A percentile compares a stretch with the other conserved stretches of the same genome.
These are phyloP conservation scores for Ambastaia sidthimunki DNA, from an alignment of 2,797 vertebrate species.

Conservation along the genomic window DNA sequence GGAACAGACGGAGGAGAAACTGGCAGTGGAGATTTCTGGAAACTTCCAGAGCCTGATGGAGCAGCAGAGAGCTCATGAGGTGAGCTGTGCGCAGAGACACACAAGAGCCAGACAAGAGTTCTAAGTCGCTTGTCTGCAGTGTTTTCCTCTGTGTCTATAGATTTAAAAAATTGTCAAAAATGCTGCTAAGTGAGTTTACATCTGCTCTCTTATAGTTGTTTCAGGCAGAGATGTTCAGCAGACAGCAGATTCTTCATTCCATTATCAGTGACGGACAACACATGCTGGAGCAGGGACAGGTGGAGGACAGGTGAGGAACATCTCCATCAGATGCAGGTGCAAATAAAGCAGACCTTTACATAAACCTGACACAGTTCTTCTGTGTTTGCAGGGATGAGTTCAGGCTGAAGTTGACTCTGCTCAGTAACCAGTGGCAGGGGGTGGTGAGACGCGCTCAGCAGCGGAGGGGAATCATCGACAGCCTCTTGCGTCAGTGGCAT, in stretches of 20 bases:
- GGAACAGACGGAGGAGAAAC: constrained; percentile 90
- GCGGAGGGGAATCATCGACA: constrained; percentile 93
- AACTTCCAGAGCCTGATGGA: constrained; percentile 91
- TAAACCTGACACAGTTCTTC: neutral
- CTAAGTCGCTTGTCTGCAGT: too few relatives aligned
- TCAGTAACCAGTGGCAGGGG: constrained; percentile 96
- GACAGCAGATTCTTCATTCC: constrained; percentile 95
- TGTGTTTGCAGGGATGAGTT: constrained; percentile 86
- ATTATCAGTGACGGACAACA: constrained; percentile 92
- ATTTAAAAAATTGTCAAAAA: neutral
- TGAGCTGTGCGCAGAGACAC: constrained; percentile 54
- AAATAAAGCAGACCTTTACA: neutral
- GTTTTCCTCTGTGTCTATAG: neutral
- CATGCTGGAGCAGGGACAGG: constrained; percentile 93
- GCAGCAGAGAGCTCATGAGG: constrained; percentile 96
- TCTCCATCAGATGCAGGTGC: neutral
- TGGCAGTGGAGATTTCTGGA: constrained; percentile 92
- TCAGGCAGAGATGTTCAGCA: constrained; percentile 98
- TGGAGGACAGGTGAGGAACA: constrained; percentile 88
- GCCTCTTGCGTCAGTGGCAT: constrained; percentile 93
- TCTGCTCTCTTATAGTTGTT: constrained; percentile 81
- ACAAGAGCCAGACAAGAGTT: neutral
- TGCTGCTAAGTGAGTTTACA: neutral
- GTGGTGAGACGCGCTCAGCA: constrained; percentile 94
- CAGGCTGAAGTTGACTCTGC: constrained; percentile 88